These are phyloP conservation scores for Mercenaria mercenaria DNA, from an alignment of 1,140 invertebrate species.

Conservation along the genomic window DNA sequence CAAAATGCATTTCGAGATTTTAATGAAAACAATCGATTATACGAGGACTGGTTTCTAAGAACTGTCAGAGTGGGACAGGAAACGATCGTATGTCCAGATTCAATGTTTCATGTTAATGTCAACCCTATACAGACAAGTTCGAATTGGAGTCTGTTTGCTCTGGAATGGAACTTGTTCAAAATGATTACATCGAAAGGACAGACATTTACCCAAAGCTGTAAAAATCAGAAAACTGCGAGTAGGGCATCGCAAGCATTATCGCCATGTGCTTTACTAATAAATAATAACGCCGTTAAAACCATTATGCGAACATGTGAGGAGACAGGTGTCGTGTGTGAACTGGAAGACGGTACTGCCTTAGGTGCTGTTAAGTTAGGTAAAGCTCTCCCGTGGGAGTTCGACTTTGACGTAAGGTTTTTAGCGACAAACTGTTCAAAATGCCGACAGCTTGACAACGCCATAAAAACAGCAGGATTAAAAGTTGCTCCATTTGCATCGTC, in stretches of 20 bases:
- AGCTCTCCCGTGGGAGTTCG: neutral
- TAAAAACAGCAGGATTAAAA: neutral
- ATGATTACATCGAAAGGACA: neutral
- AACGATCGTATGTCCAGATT: neutral
- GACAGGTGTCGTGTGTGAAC: neutral
- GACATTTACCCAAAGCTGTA: neutral
- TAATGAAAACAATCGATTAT: neutral
- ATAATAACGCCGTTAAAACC: conserved; percentile 42
- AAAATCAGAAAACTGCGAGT: neutral
- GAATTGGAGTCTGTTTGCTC: neutral
- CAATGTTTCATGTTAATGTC: neutral
- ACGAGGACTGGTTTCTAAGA: neutral
- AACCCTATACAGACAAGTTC: neutral
- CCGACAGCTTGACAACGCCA: neutral
- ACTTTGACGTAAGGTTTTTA: conserved; percentile 10
- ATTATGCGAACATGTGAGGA: conserved; percentile 63
- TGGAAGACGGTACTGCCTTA: neutral
- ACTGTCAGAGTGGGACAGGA: neutral
- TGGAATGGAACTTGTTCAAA: neutral
- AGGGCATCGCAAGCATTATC: neutral
- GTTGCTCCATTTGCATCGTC: neutral
- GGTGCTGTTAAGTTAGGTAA: conserved; percentile 51
- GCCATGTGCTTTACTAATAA: neutral
- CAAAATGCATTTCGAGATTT: neutral
- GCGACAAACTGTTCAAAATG: conserved; percentile 42